Percentiles rank a stretch among this genome's conserved stretches.
Evolutionary conservation across 2,797 vertebrate genomes (phyloP).

Genomic region (Poeciliopsis infans): DNA sequence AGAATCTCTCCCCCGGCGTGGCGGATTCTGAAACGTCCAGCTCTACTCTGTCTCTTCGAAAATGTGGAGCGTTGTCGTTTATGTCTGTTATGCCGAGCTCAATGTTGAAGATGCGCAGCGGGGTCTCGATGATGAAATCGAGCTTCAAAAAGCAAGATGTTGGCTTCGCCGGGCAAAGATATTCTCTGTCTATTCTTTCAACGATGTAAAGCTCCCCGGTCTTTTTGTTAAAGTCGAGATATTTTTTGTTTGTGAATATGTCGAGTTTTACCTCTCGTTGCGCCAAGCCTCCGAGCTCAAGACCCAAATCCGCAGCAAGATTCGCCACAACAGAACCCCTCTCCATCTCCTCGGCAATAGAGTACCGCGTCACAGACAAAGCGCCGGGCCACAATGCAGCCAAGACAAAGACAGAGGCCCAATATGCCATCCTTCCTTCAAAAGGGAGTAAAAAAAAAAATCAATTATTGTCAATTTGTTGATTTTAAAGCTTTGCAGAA

Average conservation of each 20-base stretch:
- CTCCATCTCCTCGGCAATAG: conserved; percentile 84
- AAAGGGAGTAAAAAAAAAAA: background rate
- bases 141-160: conserved; percentile 85
- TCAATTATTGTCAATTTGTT: background rate
- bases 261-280: conserved; percentile 82
- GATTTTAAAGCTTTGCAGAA: background rate
- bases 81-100: conserved; percentile 91
- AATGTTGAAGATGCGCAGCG: conserved; percentile 85
- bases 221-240: conserved; percentile 81
- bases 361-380: conserved; percentile 81
- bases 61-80: conserved; percentile 90
- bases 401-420: conserved; percentile 68
- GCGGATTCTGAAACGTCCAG: conserved; percentile 90
- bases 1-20: conserved; percentile 85
- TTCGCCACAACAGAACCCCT: conserved; percentile 81
- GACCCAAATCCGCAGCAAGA: conserved; percentile 80
- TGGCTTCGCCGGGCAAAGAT: conserved; percentile 79
- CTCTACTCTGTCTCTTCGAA: conserved; percentile 83
- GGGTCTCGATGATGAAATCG: conserved; percentile 87
- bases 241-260: conserved; percentile 80
- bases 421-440: conserved; percentile 52
- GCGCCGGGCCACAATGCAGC: conserved; percentile 59
- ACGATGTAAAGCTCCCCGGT: conserved; percentile 80
- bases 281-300: conserved; percentile 69
- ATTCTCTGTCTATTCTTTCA: conserved; percentile 86